Evolutionary conservation across 2,888 invertebrate species (phyloP), one percentile per base, ranked within the genome.

Genomic region (Balanococcus diminutus): DNA sequence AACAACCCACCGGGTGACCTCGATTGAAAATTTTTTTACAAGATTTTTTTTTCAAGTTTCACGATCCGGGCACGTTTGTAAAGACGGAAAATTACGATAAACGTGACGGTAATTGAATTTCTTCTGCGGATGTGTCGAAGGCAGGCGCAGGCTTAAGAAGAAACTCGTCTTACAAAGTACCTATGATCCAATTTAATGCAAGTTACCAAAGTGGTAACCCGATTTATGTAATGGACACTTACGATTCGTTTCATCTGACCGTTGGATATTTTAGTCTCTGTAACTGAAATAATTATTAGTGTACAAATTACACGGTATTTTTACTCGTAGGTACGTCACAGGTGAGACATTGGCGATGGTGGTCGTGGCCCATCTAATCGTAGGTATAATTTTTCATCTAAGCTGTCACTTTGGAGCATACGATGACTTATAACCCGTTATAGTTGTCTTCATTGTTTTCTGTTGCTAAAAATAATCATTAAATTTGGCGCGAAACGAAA

Each of bases 181-280:
- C 22, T 56, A n/a, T n/a, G 56, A 56, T 56, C 56, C 22, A 56
- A 56, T 56, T 42, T 42, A 42, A 42, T 42, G 42, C 4, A 36
- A 46, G 46, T 36, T 36, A 36, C 36, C 36, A 67, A 67, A 28
- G 61, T 67, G 61, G 61, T 67, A 28, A 28, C 25, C 25, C 61
- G 61, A 67, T 67, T 67, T 25, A 28, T 28, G 61, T 67, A 67
- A 67, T 67, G 61, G 61, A 67, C 8, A 25, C n/a, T n/a, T n/a
- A n/a, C 28, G 61, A 67, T 67, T 67, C 61, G 61, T 67, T 67
- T 67, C 61, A 67, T 67, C 25, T 67, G 61, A 67, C 61, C 61
- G 61, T 67, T 67, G 61, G 61, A 67, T 67, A 67, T 11, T 28
- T 25, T 28, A 3, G 51, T 51, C n/a, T 19, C 8, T 42, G 42